Evolutionary conservation across 2,113 vertebrate genomes (phyloP).

Genomic region (Platanista minor): DNA sequence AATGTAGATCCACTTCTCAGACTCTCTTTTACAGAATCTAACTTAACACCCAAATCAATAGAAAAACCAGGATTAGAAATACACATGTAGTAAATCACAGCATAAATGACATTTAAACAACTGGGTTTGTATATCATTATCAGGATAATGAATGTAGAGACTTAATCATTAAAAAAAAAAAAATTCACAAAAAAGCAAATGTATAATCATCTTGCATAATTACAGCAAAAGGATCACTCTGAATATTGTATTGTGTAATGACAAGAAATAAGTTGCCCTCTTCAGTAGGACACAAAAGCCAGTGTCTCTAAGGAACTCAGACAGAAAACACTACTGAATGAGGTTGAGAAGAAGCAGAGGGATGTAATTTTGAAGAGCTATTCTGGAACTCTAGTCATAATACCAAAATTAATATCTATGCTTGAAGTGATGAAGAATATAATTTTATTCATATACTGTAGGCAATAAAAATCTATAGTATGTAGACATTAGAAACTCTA

Average conservation of each 20-base stretch:
- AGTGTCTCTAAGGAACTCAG: neutral
- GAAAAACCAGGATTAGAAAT: neutral
- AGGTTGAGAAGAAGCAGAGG: neutral
- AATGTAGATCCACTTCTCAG: neutral
- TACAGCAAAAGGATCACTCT: conserved; percentile 1
- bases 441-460: neutral
- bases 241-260: conserved; percentile 25
- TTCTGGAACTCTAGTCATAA: neutral
- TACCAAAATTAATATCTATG: neutral
- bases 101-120: neutral
- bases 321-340: neutral
- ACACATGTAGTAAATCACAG: neutral
- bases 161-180: neutral
- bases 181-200: neutral
- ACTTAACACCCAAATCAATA: neutral
- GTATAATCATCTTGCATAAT: neutral
- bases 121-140: neutral
- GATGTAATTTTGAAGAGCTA: neutral
- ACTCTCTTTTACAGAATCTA: neutral
- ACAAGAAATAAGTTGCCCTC: neutral
- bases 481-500: neutral
- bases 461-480: neutral
- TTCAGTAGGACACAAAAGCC: neutral
- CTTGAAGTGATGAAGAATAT: neutral
- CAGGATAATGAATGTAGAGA: neutral